Evolutionary conservation across 2,113 vertebrate species (phyloP).

Genomic region (Sinosuthora webbiana): DNA sequence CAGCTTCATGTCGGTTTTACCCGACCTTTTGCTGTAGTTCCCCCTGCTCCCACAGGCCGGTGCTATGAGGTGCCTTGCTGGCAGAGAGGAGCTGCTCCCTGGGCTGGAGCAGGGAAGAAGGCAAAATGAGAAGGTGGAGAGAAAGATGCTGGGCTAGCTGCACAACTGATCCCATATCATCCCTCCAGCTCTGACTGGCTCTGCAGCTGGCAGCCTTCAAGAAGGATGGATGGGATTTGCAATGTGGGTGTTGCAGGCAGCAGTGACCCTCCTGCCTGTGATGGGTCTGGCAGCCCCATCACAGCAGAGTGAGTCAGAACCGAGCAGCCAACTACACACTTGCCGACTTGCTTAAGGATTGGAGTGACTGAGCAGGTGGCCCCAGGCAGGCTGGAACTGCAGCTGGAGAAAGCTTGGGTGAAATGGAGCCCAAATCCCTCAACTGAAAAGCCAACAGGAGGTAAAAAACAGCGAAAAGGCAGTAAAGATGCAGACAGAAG

Average conservation of each 20-base stretch:
- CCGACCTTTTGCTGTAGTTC: neutral
- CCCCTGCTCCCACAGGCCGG: neutral
- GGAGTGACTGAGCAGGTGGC: neutral
- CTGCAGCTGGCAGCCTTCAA: neutral
- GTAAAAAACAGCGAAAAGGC: neutral
- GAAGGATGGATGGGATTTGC: neutral
- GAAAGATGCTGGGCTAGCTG: neutral
- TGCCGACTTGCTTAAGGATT: neutral
- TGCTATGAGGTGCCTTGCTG: neutral
- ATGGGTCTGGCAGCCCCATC: neutral
- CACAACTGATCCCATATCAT: neutral
- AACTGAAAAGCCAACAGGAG: neutral
- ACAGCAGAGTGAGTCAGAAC: neutral
- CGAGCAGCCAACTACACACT: neutral
- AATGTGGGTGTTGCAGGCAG: neutral
- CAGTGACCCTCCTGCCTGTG: neutral
- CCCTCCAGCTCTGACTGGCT: neutral
- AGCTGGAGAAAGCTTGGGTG: neutral
- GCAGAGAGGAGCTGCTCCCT: neutral
- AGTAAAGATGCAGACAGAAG: neutral
- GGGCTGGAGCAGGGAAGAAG: neutral
- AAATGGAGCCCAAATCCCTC: neutral
- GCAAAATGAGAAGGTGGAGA: neutral
- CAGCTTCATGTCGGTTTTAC: accelerated
- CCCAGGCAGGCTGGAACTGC: neutral